Conservation (phyloP, 2,113 vertebrate genomes). For the Austrofundulus limnaeus region DNA sequence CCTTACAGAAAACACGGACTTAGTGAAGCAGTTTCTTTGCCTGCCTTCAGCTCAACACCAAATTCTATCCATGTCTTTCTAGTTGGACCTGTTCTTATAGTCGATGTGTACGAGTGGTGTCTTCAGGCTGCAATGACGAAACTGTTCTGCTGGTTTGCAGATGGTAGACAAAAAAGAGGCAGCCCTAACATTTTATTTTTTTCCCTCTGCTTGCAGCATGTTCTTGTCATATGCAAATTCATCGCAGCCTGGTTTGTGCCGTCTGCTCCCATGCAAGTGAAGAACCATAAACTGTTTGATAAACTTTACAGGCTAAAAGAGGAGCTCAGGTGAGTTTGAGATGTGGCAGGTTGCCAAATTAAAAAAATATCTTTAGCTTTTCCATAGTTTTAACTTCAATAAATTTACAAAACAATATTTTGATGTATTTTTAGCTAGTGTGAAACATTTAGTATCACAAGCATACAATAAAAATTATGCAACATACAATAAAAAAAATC, state of each 20-base stretch:
- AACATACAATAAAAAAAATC: too few species aligned
- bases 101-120: background rate
- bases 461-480: too few species aligned
- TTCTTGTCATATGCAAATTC: slow-evolving; percentile 88
- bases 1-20: background rate
- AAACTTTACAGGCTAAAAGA: slow-evolving; percentile 73
- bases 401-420: too few species aligned
- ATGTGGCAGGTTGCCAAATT: background rate
- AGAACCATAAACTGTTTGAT: slow-evolving; percentile 82
- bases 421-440: too few species aligned
- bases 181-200: slow-evolving; percentile 9
- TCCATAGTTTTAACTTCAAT: too few species aligned
- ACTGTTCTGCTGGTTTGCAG: background rate
- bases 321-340: slow-evolving; percentile 72
- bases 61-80: background rate
- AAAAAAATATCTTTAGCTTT: too few species aligned
- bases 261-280: slow-evolving; percentile 80
- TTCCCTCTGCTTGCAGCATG: slow-evolving; percentile 81
- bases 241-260: slow-evolving; percentile 92
- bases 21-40: background rate
- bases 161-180: background rate
- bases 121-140: background rate
- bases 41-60: background rate
- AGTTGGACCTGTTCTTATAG: background rate
- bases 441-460: too few species aligned